Conservation (phyloP, 2,888 invertebrate species). For the Drosophila macrospina region DNA sequence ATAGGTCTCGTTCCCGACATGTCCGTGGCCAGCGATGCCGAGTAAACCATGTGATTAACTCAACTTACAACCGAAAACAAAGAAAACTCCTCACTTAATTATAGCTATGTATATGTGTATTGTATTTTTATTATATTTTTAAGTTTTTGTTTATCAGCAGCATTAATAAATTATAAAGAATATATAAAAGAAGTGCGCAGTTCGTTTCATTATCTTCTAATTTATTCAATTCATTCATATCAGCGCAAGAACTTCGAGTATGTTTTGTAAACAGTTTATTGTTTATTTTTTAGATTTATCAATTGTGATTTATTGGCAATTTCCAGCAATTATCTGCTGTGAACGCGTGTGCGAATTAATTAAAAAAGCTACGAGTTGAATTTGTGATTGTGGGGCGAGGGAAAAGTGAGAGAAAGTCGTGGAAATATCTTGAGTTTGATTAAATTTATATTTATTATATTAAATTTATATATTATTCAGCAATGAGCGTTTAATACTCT, state of each 20-base stretch:
- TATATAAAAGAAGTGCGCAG: conserved; percentile 31
- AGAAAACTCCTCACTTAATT: conserved; percentile 16
- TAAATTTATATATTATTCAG: too few relatives aligned
- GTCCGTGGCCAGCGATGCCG: conserved; percentile 63
- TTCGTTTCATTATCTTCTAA: conserved; percentile 17
- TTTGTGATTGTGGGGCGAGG: neutral
- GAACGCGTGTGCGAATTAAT: conserved; percentile 10
- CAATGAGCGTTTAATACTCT: too few relatives aligned
- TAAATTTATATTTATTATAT: too few relatives aligned
- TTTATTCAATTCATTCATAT: conserved; percentile 6
- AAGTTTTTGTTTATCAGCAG: conserved; percentile 54
- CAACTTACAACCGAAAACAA: neutral
- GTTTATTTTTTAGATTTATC: conserved; percentile 20
- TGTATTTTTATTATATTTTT: conserved; percentile 50
- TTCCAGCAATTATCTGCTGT: conserved; percentile 35
- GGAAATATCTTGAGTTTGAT: too few relatives aligned
- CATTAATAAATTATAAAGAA: conserved; percentile 61
- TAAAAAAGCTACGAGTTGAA: conserved; percentile 1
- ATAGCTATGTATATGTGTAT: conserved; percentile 49
- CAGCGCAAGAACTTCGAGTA: neutral
- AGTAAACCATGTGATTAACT: conserved; percentile 24
- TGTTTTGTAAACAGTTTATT: neutral
- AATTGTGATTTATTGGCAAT: conserved; percentile 53
- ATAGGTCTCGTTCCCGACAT: conserved; percentile 55
- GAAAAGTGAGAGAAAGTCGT: too few relatives aligned